These are phyloP conservation scores for Thripadectes ignobilis DNA, from an alignment of 2,797 vertebrate species.

Conservation along the genomic window DNA sequence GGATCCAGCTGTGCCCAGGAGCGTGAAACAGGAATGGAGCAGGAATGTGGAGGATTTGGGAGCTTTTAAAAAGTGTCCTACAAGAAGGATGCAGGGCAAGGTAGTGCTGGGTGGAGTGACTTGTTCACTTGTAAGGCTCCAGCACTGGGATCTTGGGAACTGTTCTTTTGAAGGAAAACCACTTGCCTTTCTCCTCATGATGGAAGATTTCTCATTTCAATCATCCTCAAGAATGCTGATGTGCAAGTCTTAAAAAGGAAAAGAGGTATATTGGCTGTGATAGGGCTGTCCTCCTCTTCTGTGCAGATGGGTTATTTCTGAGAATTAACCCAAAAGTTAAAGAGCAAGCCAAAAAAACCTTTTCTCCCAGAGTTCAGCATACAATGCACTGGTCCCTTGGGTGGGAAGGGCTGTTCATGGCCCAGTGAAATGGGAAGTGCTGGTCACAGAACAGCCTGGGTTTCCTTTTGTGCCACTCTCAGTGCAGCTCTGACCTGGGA, in stretches of 20 bases:
- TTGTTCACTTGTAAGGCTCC: not conserved
- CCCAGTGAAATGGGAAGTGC: not conserved
- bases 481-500: not conserved
- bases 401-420: not conserved
- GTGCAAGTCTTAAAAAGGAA: not conserved
- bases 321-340: not conserved
- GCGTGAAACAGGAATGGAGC: not conserved
- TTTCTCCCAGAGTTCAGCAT: not conserved
- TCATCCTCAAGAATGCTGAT: not conserved
- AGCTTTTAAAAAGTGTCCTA: not conserved
- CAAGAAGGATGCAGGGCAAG: not conserved
- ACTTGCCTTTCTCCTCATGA: not conserved
- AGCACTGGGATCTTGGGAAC: not conserved
- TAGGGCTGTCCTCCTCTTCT: not conserved
- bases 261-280: not conserved
- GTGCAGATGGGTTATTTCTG: not conserved
- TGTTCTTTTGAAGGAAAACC: not conserved
- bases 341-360: not conserved
- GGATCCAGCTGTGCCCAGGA: not conserved
- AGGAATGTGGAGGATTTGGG: not conserved
- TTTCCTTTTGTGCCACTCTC: not conserved
- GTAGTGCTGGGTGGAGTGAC: not conserved
- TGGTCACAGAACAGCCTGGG: not conserved
- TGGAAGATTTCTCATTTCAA: not conserved
- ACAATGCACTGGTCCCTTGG: not conserved